phyloP scores from a whole-genome alignment of 1,140 invertebrate species.

The Drosophila sulfurigaster region DNA sequence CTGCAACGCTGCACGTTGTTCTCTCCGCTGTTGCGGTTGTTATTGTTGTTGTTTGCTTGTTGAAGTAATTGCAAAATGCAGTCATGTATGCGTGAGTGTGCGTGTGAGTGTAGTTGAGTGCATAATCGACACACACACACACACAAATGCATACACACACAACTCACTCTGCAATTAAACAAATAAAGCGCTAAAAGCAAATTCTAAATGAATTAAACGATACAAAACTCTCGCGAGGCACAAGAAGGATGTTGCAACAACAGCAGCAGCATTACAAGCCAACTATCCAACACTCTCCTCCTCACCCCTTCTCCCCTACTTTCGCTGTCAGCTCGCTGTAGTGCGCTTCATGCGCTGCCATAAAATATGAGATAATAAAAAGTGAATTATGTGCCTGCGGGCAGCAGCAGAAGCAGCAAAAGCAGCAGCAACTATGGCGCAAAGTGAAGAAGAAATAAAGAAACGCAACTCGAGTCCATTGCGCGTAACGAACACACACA shows the following conservation, averaged over 20 bases:
- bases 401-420: slow-evolving; percentile 13
- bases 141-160: slow-evolving; percentile 14
- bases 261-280: slow-evolving; percentile 19
- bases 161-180: slow-evolving; percentile 58
- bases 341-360: slow-evolving; percentile 44
- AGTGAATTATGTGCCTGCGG: slow-evolving; percentile 72
- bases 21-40: slow-evolving; percentile 15
- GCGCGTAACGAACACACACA: neutral
- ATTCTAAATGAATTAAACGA: slow-evolving; percentile 76
- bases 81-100: slow-evolving; percentile 18
- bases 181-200: slow-evolving; percentile 72
- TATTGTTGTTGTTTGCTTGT: slow-evolving; percentile 33
- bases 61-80: slow-evolving; percentile 59
- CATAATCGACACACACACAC: slow-evolving; percentile 16
- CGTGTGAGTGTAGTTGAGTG: slow-evolving; percentile 23
- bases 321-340: neutral
- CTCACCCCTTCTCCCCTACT: neutral
- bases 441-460: slow-evolving; percentile 26
- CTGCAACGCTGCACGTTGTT: slow-evolving; percentile 24
- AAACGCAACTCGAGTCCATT: slow-evolving; percentile 8
- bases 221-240: slow-evolving; percentile 27
- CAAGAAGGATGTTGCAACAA: no score
- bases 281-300: neutral
- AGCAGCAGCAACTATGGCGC: slow-evolving; percentile 17
- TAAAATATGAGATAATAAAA: slow-evolving; percentile 80